A percentile compares a stretch with the other conserved stretches of the same genome.
phyloP scores from a whole-genome alignment of 2,113 vertebrate species.

The Macrotis lagotis region DNA sequence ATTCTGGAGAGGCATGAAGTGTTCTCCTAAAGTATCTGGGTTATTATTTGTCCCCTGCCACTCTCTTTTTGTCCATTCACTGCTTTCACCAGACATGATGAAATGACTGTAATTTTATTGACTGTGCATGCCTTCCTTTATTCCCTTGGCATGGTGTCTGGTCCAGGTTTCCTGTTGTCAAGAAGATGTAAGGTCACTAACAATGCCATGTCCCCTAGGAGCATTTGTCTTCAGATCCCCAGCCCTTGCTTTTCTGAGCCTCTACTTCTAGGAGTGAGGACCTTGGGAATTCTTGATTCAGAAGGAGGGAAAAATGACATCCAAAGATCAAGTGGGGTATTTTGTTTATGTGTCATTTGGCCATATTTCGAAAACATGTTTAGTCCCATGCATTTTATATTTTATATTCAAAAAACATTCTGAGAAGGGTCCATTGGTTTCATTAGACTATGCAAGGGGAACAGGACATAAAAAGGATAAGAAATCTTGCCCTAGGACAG shows the following conservation, averaged over 20 bases:
- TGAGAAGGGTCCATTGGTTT: background rate
- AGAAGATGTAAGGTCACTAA: background rate
- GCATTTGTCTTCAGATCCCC: background rate
- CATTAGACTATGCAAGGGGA: background rate
- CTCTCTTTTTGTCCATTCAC: background rate
- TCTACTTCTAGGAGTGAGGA: background rate
- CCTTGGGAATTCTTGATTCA: background rate
- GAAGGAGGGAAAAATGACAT: background rate
- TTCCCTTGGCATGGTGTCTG: background rate
- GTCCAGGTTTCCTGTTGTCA: background rate
- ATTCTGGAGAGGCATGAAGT: background rate
- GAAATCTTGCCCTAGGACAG: background rate
- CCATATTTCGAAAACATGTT: background rate
- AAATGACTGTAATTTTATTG: background rate
- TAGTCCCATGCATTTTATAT: background rate
- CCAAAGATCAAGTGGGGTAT: background rate
- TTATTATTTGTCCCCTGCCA: background rate
- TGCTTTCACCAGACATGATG: background rate
- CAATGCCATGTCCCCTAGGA: background rate
- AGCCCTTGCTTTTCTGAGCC: background rate
- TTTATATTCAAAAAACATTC: background rate
- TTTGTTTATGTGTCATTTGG: background rate
- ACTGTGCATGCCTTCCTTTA: background rate
- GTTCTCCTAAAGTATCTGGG: background rate
- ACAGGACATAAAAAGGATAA: background rate